Conservation (phyloP, 2,888 invertebrate genomes). For the Tenthredo distinguenda region DNA sequence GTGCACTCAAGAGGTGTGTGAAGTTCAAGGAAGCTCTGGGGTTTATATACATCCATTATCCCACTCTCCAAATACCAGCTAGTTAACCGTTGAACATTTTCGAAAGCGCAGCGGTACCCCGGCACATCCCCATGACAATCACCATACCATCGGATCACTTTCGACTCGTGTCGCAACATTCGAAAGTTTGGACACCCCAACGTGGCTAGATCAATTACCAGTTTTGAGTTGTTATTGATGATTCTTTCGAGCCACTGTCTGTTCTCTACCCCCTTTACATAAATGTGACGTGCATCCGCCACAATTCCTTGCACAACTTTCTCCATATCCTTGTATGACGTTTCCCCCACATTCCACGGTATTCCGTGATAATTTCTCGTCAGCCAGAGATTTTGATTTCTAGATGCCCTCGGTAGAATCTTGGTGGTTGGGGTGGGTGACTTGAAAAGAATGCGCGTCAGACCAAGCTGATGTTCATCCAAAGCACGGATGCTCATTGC, state of each 20-base stretch:
- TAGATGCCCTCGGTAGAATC: conserved; percentile 25
- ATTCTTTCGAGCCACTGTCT: conserved; percentile 14
- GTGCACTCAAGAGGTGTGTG: no score
- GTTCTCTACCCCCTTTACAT: conserved; percentile 2
- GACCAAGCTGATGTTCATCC: neutral
- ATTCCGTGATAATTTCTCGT: conserved; percentile 42
- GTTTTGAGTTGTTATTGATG: neutral
- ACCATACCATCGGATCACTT: neutral
- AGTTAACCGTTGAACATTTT: neutral
- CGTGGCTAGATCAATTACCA: conserved; percentile 1
- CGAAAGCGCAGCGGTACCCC: neutral
- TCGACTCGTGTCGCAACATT: conserved; percentile 11
- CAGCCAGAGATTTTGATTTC: conserved; percentile 42
- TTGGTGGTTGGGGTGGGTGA: no score
- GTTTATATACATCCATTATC: no score
- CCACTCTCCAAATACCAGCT: neutral
- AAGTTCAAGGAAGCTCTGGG: no score
- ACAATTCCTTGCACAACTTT: conserved; percentile 39
- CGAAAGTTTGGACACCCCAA: neutral
- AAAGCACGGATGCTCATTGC: neutral
- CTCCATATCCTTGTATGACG: conserved; percentile 34
- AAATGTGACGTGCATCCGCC: neutral
- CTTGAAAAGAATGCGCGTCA: conserved; percentile 41
- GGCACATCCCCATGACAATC: neutral
- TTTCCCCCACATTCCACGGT: conserved; percentile 13